These are phyloP conservation scores for Coleophora deauratella DNA, from an alignment of 2,888 invertebrate genomes.

Conservation along the genomic window DNA sequence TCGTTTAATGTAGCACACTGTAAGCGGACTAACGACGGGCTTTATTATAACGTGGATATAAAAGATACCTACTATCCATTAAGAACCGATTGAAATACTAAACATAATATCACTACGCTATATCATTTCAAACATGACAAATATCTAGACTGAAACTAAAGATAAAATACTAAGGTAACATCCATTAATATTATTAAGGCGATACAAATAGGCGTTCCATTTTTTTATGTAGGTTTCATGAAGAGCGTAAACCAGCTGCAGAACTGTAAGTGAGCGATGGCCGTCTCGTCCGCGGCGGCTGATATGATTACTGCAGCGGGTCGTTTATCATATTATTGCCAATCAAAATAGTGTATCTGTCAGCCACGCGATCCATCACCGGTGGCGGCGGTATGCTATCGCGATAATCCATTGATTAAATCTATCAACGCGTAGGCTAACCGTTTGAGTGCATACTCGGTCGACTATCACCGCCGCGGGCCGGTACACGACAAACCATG, in stretches of 20 bases:
- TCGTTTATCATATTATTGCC: constrained; percentile 71
- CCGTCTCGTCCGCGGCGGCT: constrained; percentile 50
- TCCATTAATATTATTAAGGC: constrained; percentile 10
- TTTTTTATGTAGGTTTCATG: constrained; percentile 26
- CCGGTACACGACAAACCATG: constrained; percentile 18
- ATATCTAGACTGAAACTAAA: constrained; percentile 25
- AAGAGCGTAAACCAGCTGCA: constrained; percentile 42
- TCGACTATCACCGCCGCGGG: constrained; percentile 41
- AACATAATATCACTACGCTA: constrained; percentile 39
- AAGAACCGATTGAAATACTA: constrained; percentile 26
- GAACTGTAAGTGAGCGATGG: constrained; percentile 59
- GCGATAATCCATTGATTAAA: constrained; percentile 42
- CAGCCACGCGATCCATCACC: constrained; percentile 63
- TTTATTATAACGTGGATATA: constrained; percentile 25
- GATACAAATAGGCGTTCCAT: neutral
- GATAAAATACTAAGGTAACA: constrained; percentile 12
- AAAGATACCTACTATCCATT: constrained; percentile 30
- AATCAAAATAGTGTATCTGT: constrained; percentile 75
- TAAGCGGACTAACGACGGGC: constrained; percentile 44
- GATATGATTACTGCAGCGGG: constrained; percentile 62
- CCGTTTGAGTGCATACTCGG: constrained; percentile 39
- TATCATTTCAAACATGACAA: constrained; percentile 27
- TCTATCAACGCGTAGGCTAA: constrained; percentile 31
- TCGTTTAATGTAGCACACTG: constrained; percentile 51
- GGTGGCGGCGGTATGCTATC: constrained; percentile 24